Evolutionary conservation across 2,888 invertebrate genomes (phyloP), one percentile per base, ranked within the genome.

Genomic region (Sarcophaga carnaria): DNA sequence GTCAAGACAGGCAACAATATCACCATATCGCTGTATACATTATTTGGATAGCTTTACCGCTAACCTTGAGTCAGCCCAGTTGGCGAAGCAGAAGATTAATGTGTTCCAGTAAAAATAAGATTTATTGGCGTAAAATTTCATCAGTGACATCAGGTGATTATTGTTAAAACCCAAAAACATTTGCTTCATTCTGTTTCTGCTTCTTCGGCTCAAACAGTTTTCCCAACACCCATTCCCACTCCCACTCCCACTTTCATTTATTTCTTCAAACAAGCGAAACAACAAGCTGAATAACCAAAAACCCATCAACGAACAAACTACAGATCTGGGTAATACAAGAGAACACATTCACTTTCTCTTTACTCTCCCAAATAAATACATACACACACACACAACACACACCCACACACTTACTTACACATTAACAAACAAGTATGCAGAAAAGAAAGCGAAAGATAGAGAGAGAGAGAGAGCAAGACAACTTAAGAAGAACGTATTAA

Each of bases 51-150:
- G 66, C 62, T 20, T 59, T 75, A 22, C 69, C 59, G 37, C 8
- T 37, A 37, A 37, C 37, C 37, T 37, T 37, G 37, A 37, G 37
- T 10, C 66, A 63, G 69, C 20, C 45, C 11, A 37, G 70, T 63
- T 72, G 67, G 49, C 80, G 88, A 86, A 89, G 87, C 25, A 82
- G 88, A 86, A 89, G 88, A 89, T 90, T 89, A 89, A 89, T 89
- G 88, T 80, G 12, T 54, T 54, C 17, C 88, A 89, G 85, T 82
- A 85, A 88, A 85, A 88, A 88, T 85, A 89, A 89, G 89, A 90
- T 89, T 90, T 90, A 90, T 90, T 86, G 89, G 90, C 89, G 88
- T 89, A 88, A 89, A 90, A 89, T 89, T 89, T 89, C 88, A 89
- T 85, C 88, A 86, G 88, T 88, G 88, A 88, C 89, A 87, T 87